Evolutionary conservation across 2,113 vertebrate genomes (phyloP), one percentile per base, ranked within the genome.

Genomic region (Ploceus nigricollis): DNA sequence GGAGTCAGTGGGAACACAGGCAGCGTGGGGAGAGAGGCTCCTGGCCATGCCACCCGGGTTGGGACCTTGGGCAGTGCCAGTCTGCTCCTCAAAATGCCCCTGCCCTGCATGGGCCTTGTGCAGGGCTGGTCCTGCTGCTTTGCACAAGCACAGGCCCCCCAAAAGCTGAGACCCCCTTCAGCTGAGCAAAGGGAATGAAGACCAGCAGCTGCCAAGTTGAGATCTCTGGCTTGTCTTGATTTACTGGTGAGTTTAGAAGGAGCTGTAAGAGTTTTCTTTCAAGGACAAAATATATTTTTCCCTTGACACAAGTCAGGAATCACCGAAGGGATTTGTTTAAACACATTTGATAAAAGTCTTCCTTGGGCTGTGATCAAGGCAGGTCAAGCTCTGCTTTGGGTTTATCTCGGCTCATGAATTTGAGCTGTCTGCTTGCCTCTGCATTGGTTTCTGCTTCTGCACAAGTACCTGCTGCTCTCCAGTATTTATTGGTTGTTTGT

Each of bases 331-430:
- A 76, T 94, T 97, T 97, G 92, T 84, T 82, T 82, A 70, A 91
- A 89, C 77, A 82, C 56, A 40, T 76, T 77, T 82, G 88, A 95
- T 84, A 60, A 65, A 90, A 93, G 51, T 76, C 85, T 91, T 90
- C 33, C 35, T 51, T 76, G 66, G 60, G 48, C 1, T 90, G 84
- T 37, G 65, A 90, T 91, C 78, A 76, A 91, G 66, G 78, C 70
- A 51, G 82, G 73, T 90, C 73, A 72, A 53, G 35, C 77, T 89
- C 91, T 94, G 76, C 1, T 2, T 1, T 28, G 48, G 56, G 48
- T 84, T 94, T 89, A 56, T 63, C 92, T 84, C 7, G 0, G 40
- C 77, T 71, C 1, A 0, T 79, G 81, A 85, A 87, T 96, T 93
- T 58, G 42, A 61, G 25, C 69, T 78, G 61, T 87, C 73, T 92